Conservation (phyloP, 2,888 invertebrate genomes). For the Ephialtes manifestator region DNA sequence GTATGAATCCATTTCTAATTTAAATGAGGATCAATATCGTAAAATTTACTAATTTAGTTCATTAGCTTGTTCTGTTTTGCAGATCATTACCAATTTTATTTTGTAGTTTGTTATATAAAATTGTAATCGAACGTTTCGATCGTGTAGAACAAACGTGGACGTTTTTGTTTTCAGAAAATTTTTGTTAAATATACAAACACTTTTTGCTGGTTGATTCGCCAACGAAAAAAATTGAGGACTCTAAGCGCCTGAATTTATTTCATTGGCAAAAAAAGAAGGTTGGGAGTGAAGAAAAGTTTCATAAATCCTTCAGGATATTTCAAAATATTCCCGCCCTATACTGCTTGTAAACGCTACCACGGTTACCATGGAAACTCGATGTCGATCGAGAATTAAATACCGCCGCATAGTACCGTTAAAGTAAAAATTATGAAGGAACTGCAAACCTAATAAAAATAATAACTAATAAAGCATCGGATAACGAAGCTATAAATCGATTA, state of each 20-base stretch:
- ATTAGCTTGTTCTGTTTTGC: no score
- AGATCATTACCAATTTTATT: background rate
- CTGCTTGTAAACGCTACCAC: constrained; percentile 2
- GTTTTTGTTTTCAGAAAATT: no score
- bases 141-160: no score
- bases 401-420: constrained; percentile 19
- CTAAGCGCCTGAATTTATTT: background rate
- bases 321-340: constrained; percentile 18
- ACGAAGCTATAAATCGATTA: background rate
- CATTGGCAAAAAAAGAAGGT: constrained; percentile 8
- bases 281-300: background rate
- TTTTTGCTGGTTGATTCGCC: background rate
- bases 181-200: no score
- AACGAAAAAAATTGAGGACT: background rate
- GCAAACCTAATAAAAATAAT: background rate
- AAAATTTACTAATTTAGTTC: no score
- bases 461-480: background rate
- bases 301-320: background rate
- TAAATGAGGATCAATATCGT: no score
- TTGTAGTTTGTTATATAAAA: background rate
- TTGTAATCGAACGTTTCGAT: no score
- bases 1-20: no score
- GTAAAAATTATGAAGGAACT: constrained; percentile 9
- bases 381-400: constrained; percentile 3
- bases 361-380: constrained; percentile 35